phyloP scores from a whole-genome alignment of 2,113 vertebrate species.

The Ceyx margarethae region DNA sequence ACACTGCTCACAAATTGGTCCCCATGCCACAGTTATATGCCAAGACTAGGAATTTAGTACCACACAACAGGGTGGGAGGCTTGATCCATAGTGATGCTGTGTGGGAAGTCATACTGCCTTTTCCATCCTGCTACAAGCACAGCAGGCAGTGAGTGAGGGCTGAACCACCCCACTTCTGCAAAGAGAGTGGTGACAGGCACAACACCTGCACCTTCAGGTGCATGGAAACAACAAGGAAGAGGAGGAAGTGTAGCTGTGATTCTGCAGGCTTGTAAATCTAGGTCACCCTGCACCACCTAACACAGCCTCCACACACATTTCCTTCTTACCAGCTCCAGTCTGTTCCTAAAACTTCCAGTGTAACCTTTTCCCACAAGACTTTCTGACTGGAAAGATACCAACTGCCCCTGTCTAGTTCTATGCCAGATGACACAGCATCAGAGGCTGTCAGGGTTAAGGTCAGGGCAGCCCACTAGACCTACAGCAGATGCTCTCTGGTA shows the following conservation, averaged over 20 bases:
- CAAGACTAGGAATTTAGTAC: not conserved
- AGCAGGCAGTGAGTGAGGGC: not conserved
- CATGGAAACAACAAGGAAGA: not conserved
- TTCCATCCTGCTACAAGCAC: not conserved
- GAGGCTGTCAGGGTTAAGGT: not conserved
- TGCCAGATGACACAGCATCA: not conserved
- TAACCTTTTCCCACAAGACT: not conserved
- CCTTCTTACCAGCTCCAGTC: not conserved
- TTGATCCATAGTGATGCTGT: rapidly evolving
- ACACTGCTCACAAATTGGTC: not conserved
- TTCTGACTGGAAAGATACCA: not conserved
- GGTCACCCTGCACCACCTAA: not conserved
- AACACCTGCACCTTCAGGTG: not conserved
- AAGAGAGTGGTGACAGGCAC: not conserved
- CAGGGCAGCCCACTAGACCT: no score
- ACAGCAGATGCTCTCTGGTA: no score
- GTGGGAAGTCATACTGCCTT: not conserved
- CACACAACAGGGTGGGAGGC: not conserved
- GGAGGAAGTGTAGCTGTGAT: not conserved
- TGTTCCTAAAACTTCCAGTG: not conserved
- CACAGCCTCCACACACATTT: not conserved
- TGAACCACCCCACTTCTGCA: not conserved
- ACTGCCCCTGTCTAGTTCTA: not conserved
- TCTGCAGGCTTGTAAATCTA: not conserved
- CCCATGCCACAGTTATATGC: not conserved